phyloP scores from a whole-genome alignment of 2,113 vertebrate genomes.

The Nibea coibor region DNA sequence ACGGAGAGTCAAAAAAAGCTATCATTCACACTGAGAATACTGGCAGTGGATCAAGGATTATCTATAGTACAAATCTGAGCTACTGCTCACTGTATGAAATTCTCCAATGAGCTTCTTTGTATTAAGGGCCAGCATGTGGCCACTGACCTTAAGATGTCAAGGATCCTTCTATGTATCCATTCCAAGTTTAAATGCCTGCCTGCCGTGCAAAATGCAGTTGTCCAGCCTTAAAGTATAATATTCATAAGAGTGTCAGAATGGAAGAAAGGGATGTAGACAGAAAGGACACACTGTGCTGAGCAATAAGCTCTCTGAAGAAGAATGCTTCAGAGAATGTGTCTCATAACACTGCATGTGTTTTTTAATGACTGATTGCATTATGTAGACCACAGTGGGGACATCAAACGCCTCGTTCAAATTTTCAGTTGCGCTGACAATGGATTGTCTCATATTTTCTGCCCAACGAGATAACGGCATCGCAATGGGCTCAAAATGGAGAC shows the following conservation, averaged over 20 bases:
- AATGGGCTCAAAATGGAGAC: constrained; percentile 46
- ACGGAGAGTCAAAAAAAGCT: constrained; percentile 13
- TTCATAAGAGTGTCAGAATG: constrained; percentile 10
- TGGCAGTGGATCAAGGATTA: constrained; percentile 21
- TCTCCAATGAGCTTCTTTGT: constrained; percentile 37
- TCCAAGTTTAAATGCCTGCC: constrained; percentile 8
- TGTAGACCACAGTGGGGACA: constrained; percentile 8
- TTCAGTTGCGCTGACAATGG: background rate
- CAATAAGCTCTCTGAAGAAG: constrained; percentile 15
- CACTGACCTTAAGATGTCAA: constrained; percentile 42
- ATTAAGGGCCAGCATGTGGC: constrained; percentile 20
- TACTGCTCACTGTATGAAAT: constrained; percentile 25
- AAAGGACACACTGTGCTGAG: constrained; percentile 17
- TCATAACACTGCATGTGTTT: constrained; percentile 15
- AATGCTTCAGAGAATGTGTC: constrained; percentile 36
- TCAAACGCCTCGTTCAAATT: constrained; percentile 28
- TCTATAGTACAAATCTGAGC: constrained; percentile 16
- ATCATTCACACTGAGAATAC: constrained; percentile 25
- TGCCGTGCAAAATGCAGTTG: constrained; percentile 17
- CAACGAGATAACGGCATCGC: constrained; percentile 46
- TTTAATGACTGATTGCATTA: constrained; percentile 33
- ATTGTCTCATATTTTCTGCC: constrained; percentile 37
- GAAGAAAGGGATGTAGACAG: constrained; percentile 34
- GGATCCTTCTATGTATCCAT: constrained; percentile 27
- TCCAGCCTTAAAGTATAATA: constrained; percentile 32